Percentiles rank a stretch among this genome's conserved stretches.
Conservation (phyloP, 2,888 invertebrate genomes). For the Macrophya alboannulata region DNA sequence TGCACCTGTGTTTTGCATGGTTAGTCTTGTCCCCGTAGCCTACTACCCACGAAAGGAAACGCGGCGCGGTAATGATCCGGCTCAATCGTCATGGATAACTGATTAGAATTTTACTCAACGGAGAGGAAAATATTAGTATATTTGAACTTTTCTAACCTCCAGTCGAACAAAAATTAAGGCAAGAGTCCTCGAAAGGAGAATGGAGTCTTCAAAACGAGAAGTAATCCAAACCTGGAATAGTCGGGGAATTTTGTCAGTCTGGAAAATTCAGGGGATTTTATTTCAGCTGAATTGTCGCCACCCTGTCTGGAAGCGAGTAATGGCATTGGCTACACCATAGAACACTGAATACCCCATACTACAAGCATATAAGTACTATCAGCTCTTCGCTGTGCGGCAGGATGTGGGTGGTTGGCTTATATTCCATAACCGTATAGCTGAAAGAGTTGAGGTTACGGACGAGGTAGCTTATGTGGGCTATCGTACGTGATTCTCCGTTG, state of each 20-base stretch:
- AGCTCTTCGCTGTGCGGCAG: constrained; percentile 24
- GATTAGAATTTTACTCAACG: constrained; percentile 44
- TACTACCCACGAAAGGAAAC: constrained; percentile 1
- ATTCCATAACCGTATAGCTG: constrained; percentile 40
- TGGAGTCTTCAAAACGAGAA: no score
- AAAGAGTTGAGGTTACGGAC: constrained; percentile 32
- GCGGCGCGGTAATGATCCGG: constrained; percentile 3
- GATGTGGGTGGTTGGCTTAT: constrained; percentile 55
- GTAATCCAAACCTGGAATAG: no score
- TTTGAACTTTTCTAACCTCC: not conserved
- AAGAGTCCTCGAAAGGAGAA: no score
- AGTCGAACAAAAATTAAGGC: not conserved
- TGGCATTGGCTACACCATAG: not conserved
- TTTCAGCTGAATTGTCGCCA: no score
- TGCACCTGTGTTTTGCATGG: constrained; percentile 55
- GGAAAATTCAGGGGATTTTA: no score
- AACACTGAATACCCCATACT: not conserved
- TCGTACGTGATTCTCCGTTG: constrained; percentile 37
- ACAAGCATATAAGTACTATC: not conserved
- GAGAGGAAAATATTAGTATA: constrained; percentile 25
- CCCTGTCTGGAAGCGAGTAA: not conserved
- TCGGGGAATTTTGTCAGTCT: no score
- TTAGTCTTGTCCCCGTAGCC: constrained; percentile 18
- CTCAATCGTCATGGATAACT: constrained; percentile 40
- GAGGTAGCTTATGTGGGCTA: constrained; percentile 51